A percentile compares a stretch with the other conserved stretches of the same genome.
Evolutionary conservation across 1,140 invertebrate species (phyloP).

Genomic region (Metopolophium dirhodum): DNA sequence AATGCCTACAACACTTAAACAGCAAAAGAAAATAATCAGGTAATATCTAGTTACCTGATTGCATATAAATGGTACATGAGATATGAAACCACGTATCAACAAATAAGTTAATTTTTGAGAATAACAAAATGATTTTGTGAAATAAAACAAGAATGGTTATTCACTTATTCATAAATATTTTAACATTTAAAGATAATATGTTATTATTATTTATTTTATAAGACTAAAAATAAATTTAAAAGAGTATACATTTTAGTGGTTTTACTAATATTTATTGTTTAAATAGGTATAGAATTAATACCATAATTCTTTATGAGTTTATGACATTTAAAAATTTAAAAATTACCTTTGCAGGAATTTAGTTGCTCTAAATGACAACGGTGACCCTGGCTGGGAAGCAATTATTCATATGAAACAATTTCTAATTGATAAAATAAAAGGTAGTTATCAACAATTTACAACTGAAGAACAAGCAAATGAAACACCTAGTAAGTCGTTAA

Average conservation of each 20-base stretch:
- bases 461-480: slow-evolving; percentile 59
- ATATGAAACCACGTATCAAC: too few relatives aligned
- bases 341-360: slow-evolving; percentile 65
- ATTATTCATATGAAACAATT: slow-evolving; percentile 82
- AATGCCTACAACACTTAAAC: slow-evolving; percentile 87
- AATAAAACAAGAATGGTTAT: background rate
- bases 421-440: slow-evolving; percentile 71
- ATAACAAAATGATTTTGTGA: background rate
- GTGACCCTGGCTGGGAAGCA: slow-evolving; percentile 93
- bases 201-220: background rate
- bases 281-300: background rate
- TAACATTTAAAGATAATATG: background rate
- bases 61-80: background rate
- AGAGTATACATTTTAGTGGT: background rate
- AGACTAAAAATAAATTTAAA: background rate
- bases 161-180: background rate
- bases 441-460: slow-evolving; percentile 66
- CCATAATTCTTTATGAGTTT: background rate
- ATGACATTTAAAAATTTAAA: background rate
- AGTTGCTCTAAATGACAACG: slow-evolving; percentile 69
- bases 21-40: slow-evolving; percentile 91
- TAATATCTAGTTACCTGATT: slow-evolving; percentile 62
- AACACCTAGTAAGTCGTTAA: slow-evolving; percentile 24
- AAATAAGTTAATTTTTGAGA: background rate
- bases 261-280: background rate